Evolutionary conservation across 2,797 vertebrate species (phyloP), one percentile per base, ranked within the genome.

Genomic region (Gastrophryne carolinensis): DNA sequence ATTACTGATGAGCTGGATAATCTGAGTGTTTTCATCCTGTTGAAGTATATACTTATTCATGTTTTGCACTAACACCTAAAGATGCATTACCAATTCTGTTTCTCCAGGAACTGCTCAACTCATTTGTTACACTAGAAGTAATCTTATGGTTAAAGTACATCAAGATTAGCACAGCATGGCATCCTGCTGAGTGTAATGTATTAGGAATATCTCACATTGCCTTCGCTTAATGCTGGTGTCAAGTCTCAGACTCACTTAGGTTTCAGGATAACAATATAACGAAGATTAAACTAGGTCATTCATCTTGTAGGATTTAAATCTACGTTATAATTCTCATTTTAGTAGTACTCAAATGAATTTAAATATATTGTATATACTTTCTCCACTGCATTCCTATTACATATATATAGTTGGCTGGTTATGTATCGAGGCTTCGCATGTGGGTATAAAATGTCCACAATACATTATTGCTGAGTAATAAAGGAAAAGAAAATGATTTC

Each of bases 71-170:
- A 62, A 62, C 26, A 8, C 21, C 32, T 39, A 27, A 62, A 52
- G 44, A 53, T 72, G 62, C 47, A 63, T 72, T 72, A 52, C 24
- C 11, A 23, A 72, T 72, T 52, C 32, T 72, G 49, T 52, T 63
- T 72, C 24, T 72, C 12, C 19, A n/a, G 34, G 23, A 61, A 61
- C 27, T 37, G 24, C 26, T 47, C 26, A 49, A 72, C 56, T 7
- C 9, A 34, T 41, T 72, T 29, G 54, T 63, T 72, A 72, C 69
- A 56, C 57, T 50, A 34, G 69, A 26, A 57, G 50, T 69, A 56
- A 24, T 29, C 4, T 21, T 61, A 29, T 61, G 47, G 35, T 9
- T 72, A 19, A 49, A 49, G 44, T 23, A 61, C 13, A 50, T 34
- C 41, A 50, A 37, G 58, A 8, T 15, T 37, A 35, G n/a, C 2